Percentiles rank a stretch among this genome's conserved stretches.
These are phyloP conservation scores for Eonycteris spelaea DNA, from an alignment of 2,113 vertebrate genomes.

Conservation along the genomic window DNA sequence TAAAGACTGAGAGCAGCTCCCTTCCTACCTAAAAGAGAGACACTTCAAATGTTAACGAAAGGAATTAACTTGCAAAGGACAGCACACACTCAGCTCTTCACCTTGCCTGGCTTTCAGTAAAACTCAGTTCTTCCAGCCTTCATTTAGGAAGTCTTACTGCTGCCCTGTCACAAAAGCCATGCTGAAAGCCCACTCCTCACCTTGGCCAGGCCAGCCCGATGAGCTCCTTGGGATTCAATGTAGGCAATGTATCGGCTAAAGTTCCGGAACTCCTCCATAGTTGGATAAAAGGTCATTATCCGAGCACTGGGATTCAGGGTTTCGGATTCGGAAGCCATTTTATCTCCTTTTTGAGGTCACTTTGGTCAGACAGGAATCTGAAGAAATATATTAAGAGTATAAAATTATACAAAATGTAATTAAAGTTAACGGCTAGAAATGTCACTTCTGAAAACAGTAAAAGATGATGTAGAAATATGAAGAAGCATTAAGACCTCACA, in stretches of 20 bases:
- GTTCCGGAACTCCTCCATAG: conserved; percentile 93
- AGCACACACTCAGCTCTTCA: not conserved
- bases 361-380: conserved; percentile 43
- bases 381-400: not conserved
- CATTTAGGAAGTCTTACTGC: not conserved
- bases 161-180: not conserved
- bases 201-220: conserved; percentile 94
- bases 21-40: not conserved
- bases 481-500: not conserved
- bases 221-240: conserved; percentile 96
- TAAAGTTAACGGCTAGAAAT: conserved; percentile 9
- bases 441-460: not conserved
- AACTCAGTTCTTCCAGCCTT: not conserved
- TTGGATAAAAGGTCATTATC: conserved; percentile 95
- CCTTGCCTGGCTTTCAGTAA: not conserved
- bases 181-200: conserved; percentile 74
- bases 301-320: conserved; percentile 83
- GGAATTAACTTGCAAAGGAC: conserved; percentile 51
- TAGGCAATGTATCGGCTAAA: conserved; percentile 93
- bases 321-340: conserved; percentile 91
- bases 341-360: conserved; percentile 8
- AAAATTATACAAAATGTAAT: not conserved
- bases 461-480: not conserved
- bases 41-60: conserved; percentile 7
- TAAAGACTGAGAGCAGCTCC: not conserved